Base-by-base conservation (phyloP, 2,113 vertebrate species). In the Dipodomys merriami region DNA sequence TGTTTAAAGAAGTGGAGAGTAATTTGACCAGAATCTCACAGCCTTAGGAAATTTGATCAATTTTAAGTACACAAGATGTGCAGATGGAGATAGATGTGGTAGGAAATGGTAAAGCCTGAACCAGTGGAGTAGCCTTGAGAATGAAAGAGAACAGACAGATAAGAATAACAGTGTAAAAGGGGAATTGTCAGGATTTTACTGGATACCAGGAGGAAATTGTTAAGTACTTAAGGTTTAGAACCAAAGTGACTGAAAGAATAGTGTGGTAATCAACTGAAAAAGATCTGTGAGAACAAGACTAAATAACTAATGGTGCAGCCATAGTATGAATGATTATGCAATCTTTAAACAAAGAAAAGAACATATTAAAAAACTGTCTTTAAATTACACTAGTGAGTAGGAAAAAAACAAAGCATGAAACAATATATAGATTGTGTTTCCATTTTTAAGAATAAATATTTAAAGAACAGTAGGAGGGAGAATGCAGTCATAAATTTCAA, bases 301-400 rank as follows among this genome's bases (percentile, higher is more conserved):
- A 73, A 87, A 78, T 72, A 53, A 91, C 27, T 67, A 86, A 18
- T 67, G 57, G 25, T 60, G 67, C 19, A 77, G 11, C 12, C 13
- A 49, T 65, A 39, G 0, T 25, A 86, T 49, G 44, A 25, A 69
- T 57, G 72, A 73, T 81, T 73, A 73, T 35, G 1, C 6, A 49
- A 62, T 62, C 13, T 35, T 81, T 71, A 92, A 94, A 87, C 62
- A 90, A 86, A 72, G 39, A 83, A 25, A 92, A 88, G 72, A 83
- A 72, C 53, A 53, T 30, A 87, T 80, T 39, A 39, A 71, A 2
- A 91, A 91, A 76, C 44, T 87, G 18, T 69, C 78, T 94, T 53
- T 81, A 93, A 90, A 71, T 68, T 83, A 8, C 67, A 46, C 20
- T 64, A 22, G 22, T 86, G 13, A 72, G 33, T n/a, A n/a, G n/a